phyloP scores from a whole-genome alignment of 2,797 vertebrate genomes.

The Arnoldichthys spilopterus region DNA sequence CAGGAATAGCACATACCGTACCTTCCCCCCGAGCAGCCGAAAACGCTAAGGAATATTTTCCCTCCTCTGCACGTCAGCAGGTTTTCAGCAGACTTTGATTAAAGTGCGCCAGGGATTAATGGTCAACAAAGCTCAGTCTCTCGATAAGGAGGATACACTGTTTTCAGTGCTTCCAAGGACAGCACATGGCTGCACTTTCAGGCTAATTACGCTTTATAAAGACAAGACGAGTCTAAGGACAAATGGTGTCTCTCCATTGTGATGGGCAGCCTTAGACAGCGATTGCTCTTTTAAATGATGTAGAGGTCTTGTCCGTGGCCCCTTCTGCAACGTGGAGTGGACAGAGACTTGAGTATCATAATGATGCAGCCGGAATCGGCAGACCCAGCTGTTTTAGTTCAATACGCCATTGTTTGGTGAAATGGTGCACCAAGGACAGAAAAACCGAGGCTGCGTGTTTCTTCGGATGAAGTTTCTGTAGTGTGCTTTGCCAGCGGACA shows the following conservation, averaged over 20 bases:
- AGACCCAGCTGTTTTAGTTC: neutral
- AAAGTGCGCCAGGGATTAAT: slow-evolving; percentile 18
- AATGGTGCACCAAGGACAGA: slow-evolving; percentile 22
- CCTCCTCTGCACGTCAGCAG: slow-evolving; percentile 5
- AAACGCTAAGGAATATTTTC: neutral
- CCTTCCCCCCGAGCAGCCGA: neutral
- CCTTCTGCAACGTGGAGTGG: neutral
- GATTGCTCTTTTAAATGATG: neutral
- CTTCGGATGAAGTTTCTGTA: neutral
- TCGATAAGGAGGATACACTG: slow-evolving; percentile 2
- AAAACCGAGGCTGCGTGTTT: neutral
- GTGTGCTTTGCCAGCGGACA: neutral
- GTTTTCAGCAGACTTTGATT: slow-evolving; percentile 13
- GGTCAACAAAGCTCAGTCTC: slow-evolving; percentile 15
- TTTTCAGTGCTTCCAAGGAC: slow-evolving; percentile 42
- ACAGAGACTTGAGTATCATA: slow-evolving; percentile 15
- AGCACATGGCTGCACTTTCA: neutral
- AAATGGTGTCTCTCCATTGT: neutral
- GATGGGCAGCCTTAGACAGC: slow-evolving; percentile 5
- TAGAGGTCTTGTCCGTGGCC: slow-evolving; percentile 1
- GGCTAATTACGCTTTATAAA: slow-evolving; percentile 39
- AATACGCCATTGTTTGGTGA: neutral
- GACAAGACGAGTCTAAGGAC: slow-evolving; percentile 25
- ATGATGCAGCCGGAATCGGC: neutral
- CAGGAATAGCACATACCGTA: slow-evolving; percentile 11